Conservation (phyloP, 2,888 invertebrate species). For the Leptodirus hochenwartii region DNA sequence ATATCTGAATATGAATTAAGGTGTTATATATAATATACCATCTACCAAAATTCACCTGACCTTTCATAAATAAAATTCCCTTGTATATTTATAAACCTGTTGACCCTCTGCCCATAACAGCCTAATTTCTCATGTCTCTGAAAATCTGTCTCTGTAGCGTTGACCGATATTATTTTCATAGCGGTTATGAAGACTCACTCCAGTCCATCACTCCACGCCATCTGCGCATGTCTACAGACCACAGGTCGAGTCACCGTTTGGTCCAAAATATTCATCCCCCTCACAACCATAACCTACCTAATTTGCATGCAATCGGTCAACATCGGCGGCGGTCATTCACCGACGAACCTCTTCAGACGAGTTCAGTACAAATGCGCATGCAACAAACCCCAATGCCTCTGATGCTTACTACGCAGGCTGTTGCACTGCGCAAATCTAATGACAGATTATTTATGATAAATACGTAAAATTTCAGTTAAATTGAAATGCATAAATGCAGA, state of each 20-base stretch:
- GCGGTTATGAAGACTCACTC: slow-evolving; percentile 67
- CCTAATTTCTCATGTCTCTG: too few species aligned
- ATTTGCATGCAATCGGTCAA: slow-evolving; percentile 14
- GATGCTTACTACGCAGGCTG: too few species aligned
- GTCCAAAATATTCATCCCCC: too few species aligned
- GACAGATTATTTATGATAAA: slow-evolving; percentile 20
- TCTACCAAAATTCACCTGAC: too few species aligned
- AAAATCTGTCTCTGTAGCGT: too few species aligned
- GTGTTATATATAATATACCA: too few species aligned
- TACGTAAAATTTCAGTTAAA: slow-evolving; percentile 8
- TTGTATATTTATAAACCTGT: too few species aligned
- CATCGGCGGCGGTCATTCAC: slow-evolving; percentile 18
- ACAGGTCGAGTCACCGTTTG: slow-evolving; percentile 13
- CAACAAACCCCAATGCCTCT: too few species aligned
- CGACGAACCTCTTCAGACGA: slow-evolving; percentile 13
- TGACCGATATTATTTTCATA: slow-evolving; percentile 22
- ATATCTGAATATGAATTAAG: too few species aligned
- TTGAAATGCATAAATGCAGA: slow-evolving; percentile 3
- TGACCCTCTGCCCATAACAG: too few species aligned
- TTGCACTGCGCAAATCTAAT: slow-evolving; percentile 21
- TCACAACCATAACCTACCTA: too few species aligned
- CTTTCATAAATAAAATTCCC: too few species aligned
- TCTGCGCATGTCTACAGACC: slow-evolving; percentile 17
- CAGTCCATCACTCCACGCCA: slow-evolving; percentile 41
- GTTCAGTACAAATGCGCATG: slow-evolving; percentile 18